Conservation (phyloP, 2,888 invertebrate species). For the Microctonus brassicae region DNA sequence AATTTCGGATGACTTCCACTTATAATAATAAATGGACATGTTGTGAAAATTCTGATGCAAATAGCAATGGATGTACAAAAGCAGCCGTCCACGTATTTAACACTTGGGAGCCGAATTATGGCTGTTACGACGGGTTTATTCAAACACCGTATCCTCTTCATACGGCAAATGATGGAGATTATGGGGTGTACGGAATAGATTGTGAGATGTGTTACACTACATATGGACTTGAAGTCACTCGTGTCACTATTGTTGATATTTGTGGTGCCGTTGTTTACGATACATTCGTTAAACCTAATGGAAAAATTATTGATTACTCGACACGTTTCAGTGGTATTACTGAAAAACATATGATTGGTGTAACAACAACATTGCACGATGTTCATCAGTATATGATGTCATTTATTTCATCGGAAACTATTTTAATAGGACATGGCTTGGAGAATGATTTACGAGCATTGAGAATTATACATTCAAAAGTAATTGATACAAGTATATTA, state of each 20-base stretch:
- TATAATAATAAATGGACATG: slow-evolving; percentile 74
- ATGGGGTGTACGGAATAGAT: slow-evolving; percentile 85
- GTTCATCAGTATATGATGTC: slow-evolving; percentile 89
- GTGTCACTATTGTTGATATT: slow-evolving; percentile 85
- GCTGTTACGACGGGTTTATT: slow-evolving; percentile 80
- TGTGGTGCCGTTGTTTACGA: slow-evolving; percentile 86
- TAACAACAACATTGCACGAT: slow-evolving; percentile 79
- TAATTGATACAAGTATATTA: slow-evolving; percentile 93
- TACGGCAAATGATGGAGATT: slow-evolving; percentile 70
- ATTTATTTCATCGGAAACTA: slow-evolving; percentile 85
- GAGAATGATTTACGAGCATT: slow-evolving; percentile 94
- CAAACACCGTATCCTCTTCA: slow-evolving; percentile 71
- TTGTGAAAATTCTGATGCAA: slow-evolving; percentile 73
- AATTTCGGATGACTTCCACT: slow-evolving; percentile 70
- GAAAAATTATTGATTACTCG: slow-evolving; percentile 91
- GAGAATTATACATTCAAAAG: slow-evolving; percentile 83
- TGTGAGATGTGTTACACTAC: slow-evolving; percentile 98
- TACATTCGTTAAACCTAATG: slow-evolving; percentile 85
- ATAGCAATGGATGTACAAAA: slow-evolving; percentile 79
- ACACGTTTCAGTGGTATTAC: slow-evolving; percentile 96
- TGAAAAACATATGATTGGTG: slow-evolving; percentile 73
- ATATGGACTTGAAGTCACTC: slow-evolving; percentile 86
- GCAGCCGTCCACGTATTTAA: slow-evolving; percentile 83
- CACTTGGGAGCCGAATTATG: slow-evolving; percentile 78
- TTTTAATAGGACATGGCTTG: slow-evolving; percentile 94